Evolutionary conservation across 2,797 vertebrate species (phyloP), one percentile per base, ranked within the genome.

Genomic region (Intellagama lesueurii): DNA sequence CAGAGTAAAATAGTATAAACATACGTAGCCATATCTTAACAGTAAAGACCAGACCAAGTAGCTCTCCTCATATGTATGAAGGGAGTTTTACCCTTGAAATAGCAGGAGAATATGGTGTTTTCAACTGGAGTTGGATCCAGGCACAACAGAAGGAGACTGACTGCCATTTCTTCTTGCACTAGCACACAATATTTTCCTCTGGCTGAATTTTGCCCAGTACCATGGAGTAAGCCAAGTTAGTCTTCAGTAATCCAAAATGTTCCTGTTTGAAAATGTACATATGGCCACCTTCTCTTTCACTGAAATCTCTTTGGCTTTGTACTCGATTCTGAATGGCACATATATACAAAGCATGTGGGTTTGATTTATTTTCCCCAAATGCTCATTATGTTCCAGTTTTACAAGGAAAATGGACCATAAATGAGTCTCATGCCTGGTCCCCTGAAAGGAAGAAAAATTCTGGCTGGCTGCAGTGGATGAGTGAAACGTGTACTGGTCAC

Each of bases 391-490:
- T 2, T 84, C 90, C 87, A 60, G 60, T 83, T 70, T 47, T 49
- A 85, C 44, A 70, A 11, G 12, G 28, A 84, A 90, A 88, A 66
- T 60, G 69, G 35, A n/a, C 81, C 3, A 0, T 1, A 44, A 47
- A 44, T 83, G 83, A 81, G 68, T 40, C 75, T 64, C 60, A 17
- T n/a, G 70, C 88, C 2, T 68, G n/a, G 66, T 70, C 64, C 88
- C 52, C 68, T 56, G 82, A 88, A 86, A 79, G 14, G 72, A 92
- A 90, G n/a, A 79, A 87, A 49, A 28, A 80, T 86, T 24, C 40
- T 88, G 92, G 82, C 81, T 92, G 87, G 80, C 78, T 92, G 88
- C 83, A 86, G 83, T 72, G 83, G 70, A 76, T 87, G 90, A 72
- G 8, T 94, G 90, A 75, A 85, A 91, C 76, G 70, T 24, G 24